phyloP scores from a whole-genome alignment of 2,888 invertebrate species.

The Nephrotoma appendiculata region DNA sequence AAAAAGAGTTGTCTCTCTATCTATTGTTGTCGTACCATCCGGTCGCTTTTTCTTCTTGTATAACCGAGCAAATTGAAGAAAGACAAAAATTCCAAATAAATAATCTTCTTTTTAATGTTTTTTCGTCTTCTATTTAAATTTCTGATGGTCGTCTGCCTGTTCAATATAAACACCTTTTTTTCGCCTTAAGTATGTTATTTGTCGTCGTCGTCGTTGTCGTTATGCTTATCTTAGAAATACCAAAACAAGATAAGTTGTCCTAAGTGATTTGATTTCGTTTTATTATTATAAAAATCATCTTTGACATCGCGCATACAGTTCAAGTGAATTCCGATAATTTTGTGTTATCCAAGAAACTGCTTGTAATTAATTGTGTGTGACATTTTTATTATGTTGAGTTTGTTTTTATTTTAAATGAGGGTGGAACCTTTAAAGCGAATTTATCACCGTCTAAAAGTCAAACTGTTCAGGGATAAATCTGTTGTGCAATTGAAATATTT shows the following conservation, averaged over 20 bases:
- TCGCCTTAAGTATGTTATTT: neutral
- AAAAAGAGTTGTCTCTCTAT: neutral
- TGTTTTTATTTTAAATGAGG: neutral
- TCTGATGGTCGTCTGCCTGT: neutral
- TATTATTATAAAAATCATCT: neutral
- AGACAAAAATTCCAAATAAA: neutral
- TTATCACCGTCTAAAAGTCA: neutral
- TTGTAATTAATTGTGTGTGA: neutral
- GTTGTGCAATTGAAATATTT: neutral
- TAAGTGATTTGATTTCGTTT: neutral
- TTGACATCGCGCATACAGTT: neutral
- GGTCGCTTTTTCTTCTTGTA: neutral
- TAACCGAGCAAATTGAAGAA: neutral
- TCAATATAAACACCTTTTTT: neutral
- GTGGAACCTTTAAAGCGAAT: neutral
- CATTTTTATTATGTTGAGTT: neutral
- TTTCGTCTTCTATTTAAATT: neutral
- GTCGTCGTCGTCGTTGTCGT: neutral
- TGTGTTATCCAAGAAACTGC: neutral
- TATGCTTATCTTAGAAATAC: neutral
- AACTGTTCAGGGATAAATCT: neutral
- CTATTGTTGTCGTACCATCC: neutral
- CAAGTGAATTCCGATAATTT: neutral
- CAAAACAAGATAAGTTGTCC: neutral
- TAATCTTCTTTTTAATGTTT: neutral